These are phyloP conservation scores for Conus canariensis DNA, from an alignment of 2,888 invertebrate genomes.

Conservation along the genomic window DNA sequence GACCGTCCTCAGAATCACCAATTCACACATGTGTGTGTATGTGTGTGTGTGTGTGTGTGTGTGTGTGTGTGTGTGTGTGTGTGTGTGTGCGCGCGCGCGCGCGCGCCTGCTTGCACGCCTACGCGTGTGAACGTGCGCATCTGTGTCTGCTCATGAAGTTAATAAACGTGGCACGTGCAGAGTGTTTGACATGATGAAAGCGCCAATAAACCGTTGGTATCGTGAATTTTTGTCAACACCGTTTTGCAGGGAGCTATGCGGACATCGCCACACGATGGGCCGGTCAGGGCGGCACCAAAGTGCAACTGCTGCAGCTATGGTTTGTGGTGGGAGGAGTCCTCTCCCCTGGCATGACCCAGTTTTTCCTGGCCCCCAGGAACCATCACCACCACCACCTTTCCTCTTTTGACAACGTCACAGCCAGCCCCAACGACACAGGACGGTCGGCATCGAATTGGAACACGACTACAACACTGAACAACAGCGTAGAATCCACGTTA, in stretches of 20 bases:
- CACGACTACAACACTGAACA: not conserved
- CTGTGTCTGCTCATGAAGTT: too few species aligned
- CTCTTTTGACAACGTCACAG: not conserved
- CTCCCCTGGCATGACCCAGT: conserved; percentile 24
- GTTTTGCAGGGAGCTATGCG: conserved; percentile 15
- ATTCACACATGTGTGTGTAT: too few species aligned
- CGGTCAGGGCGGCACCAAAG: not conserved
- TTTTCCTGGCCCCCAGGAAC: not conserved
- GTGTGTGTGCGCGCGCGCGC: too few species aligned
- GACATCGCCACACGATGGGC: conserved; percentile 28
- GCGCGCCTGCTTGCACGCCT: too few species aligned
- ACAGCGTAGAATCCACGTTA: not conserved
- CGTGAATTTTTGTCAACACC: not conserved
- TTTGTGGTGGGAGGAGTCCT: conserved; percentile 24
- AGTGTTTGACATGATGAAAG: too few species aligned
- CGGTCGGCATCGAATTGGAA: not conserved
- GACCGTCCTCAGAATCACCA: too few species aligned
- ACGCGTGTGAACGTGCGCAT: too few species aligned
- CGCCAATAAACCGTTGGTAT: too few species aligned
- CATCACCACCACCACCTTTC: not conserved
- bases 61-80: too few species aligned
- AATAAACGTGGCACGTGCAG: too few species aligned
- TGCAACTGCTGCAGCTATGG: conserved; percentile 32
- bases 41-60: too few species aligned
- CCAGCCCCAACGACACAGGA: not conserved